Evolutionary conservation across 2,797 vertebrate species (phyloP).

Genomic region (Diplodus sargus): DNA sequence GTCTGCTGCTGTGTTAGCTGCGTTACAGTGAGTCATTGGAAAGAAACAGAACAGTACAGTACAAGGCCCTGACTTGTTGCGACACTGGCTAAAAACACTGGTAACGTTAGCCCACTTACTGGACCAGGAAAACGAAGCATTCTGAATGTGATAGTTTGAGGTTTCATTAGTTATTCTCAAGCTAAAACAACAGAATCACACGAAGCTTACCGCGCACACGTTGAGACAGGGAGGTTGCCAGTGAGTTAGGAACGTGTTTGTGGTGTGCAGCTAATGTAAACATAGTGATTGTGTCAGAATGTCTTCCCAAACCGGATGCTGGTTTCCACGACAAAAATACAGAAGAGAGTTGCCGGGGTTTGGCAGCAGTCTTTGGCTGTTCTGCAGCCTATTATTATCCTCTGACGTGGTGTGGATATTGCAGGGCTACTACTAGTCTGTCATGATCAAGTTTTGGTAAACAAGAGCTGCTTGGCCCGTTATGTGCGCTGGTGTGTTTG

Average conservation of each 20-base stretch:
- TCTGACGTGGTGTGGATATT: not conserved
- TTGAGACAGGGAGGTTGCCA: not conserved
- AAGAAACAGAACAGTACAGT: constrained; percentile 17
- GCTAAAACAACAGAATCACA: too few relatives aligned
- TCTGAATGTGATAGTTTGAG: not conserved
- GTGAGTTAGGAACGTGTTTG: not conserved
- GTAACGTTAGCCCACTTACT: not conserved
- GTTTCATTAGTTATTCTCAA: not conserved
- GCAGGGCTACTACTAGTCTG: too few relatives aligned
- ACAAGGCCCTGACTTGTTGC: constrained; percentile 82
- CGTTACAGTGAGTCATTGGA: constrained; percentile 50
- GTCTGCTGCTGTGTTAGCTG: constrained; percentile 25
- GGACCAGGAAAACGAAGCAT: not conserved
- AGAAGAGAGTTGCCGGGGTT: not conserved
- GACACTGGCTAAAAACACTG: constrained; percentile 66
- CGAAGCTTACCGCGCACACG: not conserved
- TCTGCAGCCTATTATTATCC: not conserved
- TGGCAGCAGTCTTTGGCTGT: not conserved
- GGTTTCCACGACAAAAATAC: constrained; percentile 10
- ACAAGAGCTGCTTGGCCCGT: not conserved
- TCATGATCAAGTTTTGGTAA: not conserved
- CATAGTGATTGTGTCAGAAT: constrained; percentile 3
- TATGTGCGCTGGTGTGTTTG: not conserved
- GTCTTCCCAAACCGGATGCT: not conserved
- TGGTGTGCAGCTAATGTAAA: constrained; percentile 20